Percentiles rank a stretch among this genome's conserved stretches.
phyloP scores from a whole-genome alignment of 2,888 invertebrate species.

The Blastobasis lacticolella region DNA sequence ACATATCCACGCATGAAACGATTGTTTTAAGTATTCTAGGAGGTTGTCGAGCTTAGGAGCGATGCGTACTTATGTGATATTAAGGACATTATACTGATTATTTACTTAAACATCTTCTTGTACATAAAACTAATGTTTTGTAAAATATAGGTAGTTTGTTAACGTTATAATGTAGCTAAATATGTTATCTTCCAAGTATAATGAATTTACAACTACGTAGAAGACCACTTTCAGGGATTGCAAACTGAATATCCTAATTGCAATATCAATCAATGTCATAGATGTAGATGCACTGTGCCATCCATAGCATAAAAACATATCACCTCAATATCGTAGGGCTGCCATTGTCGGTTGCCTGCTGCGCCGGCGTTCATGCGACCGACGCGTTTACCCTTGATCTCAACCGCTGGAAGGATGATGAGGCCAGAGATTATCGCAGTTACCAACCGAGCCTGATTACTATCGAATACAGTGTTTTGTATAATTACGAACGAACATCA shows the following conservation, averaged over 20 bases:
- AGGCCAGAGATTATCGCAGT: background rate
- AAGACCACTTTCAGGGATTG: no score
- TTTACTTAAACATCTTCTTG: slow-evolving; percentile 56
- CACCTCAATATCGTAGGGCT: slow-evolving; percentile 9
- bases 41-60: slow-evolving; percentile 41
- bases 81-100: slow-evolving; percentile 50
- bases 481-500: no score
- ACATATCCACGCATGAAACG: slow-evolving; percentile 59
- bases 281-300: slow-evolving; percentile 29
- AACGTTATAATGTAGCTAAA: slow-evolving; percentile 24
- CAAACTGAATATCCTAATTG: no score
- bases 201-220: slow-evolving; percentile 19
- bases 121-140: slow-evolving; percentile 50
- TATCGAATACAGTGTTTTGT: no score
- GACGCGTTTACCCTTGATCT: no score
- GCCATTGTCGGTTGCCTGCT: no score
- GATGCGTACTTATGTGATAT: slow-evolving; percentile 72
- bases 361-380: no score
- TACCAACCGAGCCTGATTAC: no score
- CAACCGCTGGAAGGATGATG: no score
- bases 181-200: slow-evolving; percentile 42
- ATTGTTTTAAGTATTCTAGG: slow-evolving; percentile 38
- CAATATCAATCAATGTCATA: slow-evolving; percentile 13
- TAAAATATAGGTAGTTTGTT: slow-evolving; percentile 31
- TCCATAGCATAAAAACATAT: slow-evolving; percentile 20